Evolutionary conservation across 1,140 invertebrate genomes (phyloP).

Genomic region (Oedothorax gibbosus): DNA sequence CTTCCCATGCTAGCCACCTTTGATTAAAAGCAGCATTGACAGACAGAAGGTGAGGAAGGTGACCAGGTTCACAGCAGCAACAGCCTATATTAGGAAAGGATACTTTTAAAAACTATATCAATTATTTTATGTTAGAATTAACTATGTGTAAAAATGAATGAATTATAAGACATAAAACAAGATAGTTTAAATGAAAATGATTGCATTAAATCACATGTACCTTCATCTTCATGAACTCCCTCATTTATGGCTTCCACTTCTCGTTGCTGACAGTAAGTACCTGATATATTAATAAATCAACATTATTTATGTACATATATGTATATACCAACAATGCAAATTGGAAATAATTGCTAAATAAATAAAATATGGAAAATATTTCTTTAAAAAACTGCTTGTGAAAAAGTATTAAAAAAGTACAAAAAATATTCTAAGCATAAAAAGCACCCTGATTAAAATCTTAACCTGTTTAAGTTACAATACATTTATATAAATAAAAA

Average conservation of each 20-base stretch:
- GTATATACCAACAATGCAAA: background rate
- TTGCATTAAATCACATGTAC: constrained; percentile 68
- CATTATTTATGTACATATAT: background rate
- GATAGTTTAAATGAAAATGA: background rate
- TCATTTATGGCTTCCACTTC: constrained; percentile 98
- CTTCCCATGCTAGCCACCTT: constrained; percentile 97
- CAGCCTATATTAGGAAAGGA: constrained; percentile 72
- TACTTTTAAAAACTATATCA: background rate
- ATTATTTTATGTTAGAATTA: background rate
- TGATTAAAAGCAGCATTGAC: constrained; percentile 97
- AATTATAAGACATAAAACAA: background rate
- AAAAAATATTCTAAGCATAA: too few relatives aligned
- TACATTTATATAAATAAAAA: too few relatives aligned
- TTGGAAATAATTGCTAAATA: background rate
- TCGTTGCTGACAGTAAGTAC: constrained; percentile 97
- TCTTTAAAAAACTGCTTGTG: background rate
- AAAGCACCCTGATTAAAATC: too few relatives aligned
- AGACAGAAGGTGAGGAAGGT: constrained; percentile 88
- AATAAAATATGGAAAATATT: background rate
- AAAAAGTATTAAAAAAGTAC: too few relatives aligned
- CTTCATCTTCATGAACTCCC: constrained; percentile 93
- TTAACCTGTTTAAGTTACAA: too few relatives aligned
- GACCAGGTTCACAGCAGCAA: constrained; percentile 93
- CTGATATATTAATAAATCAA: constrained; percentile 62
- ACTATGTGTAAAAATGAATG: background rate